Conservation (phyloP, 2,797 vertebrate species). For the Pangasius sanitwongsei region DNA sequence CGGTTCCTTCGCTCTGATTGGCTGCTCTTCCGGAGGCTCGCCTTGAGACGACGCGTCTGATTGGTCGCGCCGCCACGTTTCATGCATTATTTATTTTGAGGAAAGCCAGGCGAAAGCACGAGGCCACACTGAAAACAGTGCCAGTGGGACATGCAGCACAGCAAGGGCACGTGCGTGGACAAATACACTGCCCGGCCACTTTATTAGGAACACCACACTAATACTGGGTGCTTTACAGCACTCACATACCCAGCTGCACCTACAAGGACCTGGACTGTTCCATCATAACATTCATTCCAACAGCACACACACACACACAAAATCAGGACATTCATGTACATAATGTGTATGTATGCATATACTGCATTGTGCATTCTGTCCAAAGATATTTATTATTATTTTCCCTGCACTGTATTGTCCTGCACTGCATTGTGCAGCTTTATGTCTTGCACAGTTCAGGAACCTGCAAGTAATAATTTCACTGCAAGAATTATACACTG, state of each 20-base stretch:
- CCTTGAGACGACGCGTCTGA: slow-evolving; percentile 62
- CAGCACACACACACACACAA: too few species aligned
- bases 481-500: neutral
- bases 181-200: neutral
- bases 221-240: neutral
- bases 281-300: neutral
- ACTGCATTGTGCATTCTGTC: neutral
- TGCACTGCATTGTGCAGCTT: neutral
- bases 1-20: slow-evolving; percentile 67
- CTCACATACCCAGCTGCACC: neutral
- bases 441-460: neutral
- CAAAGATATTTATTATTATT: neutral
- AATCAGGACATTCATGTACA: neutral
- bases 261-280: neutral
- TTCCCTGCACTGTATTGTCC: neutral
- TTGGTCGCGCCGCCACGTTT: slow-evolving; percentile 67
- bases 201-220: neutral
- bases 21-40: slow-evolving; percentile 74
- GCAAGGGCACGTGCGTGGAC: neutral
- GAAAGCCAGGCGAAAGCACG: slow-evolving; percentile 35
- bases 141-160: neutral
- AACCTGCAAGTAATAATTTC: neutral
- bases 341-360: neutral
- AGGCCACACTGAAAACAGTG: slow-evolving; percentile 35
- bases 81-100: slow-evolving; percentile 64